phyloP scores from a whole-genome alignment of 2,888 invertebrate species.

The Hymenopus coronatus region DNA sequence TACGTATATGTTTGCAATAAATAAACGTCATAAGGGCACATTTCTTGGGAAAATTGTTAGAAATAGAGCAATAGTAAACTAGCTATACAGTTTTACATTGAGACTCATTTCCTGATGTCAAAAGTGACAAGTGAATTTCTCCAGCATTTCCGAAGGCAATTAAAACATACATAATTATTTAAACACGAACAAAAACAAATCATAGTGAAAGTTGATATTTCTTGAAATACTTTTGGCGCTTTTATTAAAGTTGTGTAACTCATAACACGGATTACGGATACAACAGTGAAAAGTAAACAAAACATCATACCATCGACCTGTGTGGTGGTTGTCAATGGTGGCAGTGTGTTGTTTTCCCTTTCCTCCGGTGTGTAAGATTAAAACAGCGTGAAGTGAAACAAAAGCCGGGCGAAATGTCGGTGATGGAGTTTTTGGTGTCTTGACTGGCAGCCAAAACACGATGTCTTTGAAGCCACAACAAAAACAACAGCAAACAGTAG shows the following conservation, averaged over 20 bases:
- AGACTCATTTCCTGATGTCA: not conserved
- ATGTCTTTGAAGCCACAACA: not conserved
- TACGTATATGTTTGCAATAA: not conserved
- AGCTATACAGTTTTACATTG: too few relatives aligned
- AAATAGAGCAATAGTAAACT: not conserved
- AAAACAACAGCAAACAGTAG: not conserved
- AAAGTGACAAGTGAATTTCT: not conserved
- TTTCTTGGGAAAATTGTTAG: not conserved
- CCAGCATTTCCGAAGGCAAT: not conserved
- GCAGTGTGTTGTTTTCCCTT: not conserved
- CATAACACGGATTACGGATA: not conserved
- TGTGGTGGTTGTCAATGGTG: not conserved
- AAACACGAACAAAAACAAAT: not conserved
- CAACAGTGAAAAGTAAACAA: not conserved
- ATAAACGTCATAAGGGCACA: not conserved
- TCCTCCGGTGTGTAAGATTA: not conserved
- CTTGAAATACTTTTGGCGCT: not conserved
- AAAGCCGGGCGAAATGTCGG: not conserved
- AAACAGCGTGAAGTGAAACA: not conserved
- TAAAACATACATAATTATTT: not conserved
- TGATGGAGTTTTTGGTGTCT: conserved; percentile 6
- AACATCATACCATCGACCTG: not conserved
- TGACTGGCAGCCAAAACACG: not conserved
- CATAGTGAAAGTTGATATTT: not conserved
- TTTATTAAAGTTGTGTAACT: not conserved